phyloP scores from a whole-genome alignment of 2,113 vertebrate species.

The Polypterus senegalus region DNA sequence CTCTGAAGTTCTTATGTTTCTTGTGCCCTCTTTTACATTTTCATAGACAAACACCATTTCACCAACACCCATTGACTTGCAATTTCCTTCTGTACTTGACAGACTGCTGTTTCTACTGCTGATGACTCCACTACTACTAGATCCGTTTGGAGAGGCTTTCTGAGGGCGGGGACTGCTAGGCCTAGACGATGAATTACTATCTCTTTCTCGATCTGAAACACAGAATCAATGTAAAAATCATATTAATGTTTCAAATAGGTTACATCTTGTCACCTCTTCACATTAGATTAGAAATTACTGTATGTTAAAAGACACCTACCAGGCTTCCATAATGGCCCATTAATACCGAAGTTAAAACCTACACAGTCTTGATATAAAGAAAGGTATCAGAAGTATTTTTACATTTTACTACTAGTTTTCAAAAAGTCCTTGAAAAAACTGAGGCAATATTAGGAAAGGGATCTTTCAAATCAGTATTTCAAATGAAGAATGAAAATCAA shows the following conservation, averaged over 20 bases:
- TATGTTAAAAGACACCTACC: no score
- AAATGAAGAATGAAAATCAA: no score
- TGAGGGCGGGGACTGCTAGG: slow-evolving; percentile 88
- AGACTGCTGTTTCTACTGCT: slow-evolving; percentile 86
- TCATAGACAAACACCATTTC: slow-evolving; percentile 97
- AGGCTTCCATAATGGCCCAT: no score
- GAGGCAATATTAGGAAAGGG: no score
- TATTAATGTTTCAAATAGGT: neutral
- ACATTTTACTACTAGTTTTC: no score
- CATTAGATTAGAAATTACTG: no score
- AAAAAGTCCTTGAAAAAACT: no score
- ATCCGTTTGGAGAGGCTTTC: slow-evolving; percentile 78
- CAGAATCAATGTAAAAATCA: accelerated
- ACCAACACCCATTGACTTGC: slow-evolving; percentile 64
- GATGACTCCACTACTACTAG: slow-evolving; percentile 62
- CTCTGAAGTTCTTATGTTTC: slow-evolving; percentile 75
- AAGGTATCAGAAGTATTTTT: no score
- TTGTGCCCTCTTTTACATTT: slow-evolving; percentile 75
- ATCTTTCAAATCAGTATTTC: no score
- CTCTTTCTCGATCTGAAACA: slow-evolving; percentile 74
- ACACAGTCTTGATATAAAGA: no score
- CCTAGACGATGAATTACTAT: slow-evolving; percentile 70
- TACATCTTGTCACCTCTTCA: neutral
- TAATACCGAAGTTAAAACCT: no score
- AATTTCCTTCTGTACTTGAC: slow-evolving; percentile 79